Evolutionary conservation across 1,140 invertebrate species (phyloP).

Genomic region (Vanessa tameamea): DNA sequence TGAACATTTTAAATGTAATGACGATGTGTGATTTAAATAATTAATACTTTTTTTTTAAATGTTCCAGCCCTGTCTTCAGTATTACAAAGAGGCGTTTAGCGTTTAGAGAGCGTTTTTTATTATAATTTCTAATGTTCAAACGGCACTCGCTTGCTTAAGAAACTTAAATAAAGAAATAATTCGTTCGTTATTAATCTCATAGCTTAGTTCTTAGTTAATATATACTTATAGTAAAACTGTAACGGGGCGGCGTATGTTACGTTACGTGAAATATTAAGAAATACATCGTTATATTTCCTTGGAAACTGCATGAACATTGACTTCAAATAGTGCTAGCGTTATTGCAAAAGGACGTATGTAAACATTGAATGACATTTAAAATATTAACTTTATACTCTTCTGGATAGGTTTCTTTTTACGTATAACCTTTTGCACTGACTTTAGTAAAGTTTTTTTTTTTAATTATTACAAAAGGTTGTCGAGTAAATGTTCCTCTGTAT

Average conservation of each 20-base stretch:
- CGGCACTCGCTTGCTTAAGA: constrained; percentile 1
- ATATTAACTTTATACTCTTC: too few relatives aligned
- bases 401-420: too few relatives aligned
- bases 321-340: too few relatives aligned
- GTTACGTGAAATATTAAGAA: neutral
- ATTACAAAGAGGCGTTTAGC: constrained; percentile 56
- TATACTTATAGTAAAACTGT: neutral
- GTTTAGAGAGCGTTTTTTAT: constrained; percentile 4
- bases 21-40: too few relatives aligned
- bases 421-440: too few relatives aligned
- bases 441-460: too few relatives aligned
- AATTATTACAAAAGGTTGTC: too few relatives aligned
- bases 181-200: constrained; percentile 37
- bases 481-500: neutral
- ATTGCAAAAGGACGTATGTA: too few relatives aligned
- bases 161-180: neutral
- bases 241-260: neutral
- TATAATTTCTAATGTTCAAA: constrained; percentile 21
- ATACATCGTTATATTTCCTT: too few relatives aligned
- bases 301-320: too few relatives aligned
- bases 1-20: too few relatives aligned
- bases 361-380: too few relatives aligned
- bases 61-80: constrained; percentile 44
- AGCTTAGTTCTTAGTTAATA: constrained; percentile 5
- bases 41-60: neutral